A percentile compares a stretch with the other conserved stretches of the same genome.
Evolutionary conservation across 2,113 vertebrate species (phyloP).

Genomic region (Percopsis transmontana): DNA sequence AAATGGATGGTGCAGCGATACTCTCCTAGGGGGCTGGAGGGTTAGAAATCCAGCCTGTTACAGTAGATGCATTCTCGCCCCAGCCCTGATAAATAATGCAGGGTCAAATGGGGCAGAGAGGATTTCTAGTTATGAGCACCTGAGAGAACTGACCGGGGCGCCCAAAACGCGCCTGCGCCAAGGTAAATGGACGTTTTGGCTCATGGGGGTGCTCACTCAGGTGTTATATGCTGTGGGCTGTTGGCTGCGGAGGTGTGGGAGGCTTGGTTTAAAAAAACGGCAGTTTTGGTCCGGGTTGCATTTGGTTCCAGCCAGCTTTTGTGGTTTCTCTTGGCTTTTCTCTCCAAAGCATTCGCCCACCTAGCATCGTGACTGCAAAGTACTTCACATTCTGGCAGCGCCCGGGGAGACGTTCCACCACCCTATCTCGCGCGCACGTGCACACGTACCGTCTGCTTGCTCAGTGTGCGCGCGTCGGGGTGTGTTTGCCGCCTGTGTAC

Average conservation of each 20-base stretch:
- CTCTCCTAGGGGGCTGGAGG: conserved; percentile 22
- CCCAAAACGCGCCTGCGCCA: conserved; percentile 29
- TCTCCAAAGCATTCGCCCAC: conserved; percentile 40
- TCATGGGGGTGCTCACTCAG: conserved; percentile 7
- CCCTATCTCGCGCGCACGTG: conserved; percentile 3
- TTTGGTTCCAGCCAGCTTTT: conserved; percentile 31
- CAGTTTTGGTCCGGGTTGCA: conserved; percentile 41
- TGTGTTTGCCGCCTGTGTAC: conserved; percentile 31
- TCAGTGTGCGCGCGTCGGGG: conserved; percentile 23
- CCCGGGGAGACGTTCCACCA: conserved; percentile 10
- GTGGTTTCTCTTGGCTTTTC: conserved; percentile 34
- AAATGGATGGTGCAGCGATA: conserved; percentile 45
- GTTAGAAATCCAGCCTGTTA: conserved; percentile 49
- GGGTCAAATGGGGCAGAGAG: conserved; percentile 42
- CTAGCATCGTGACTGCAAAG: conserved; percentile 34
- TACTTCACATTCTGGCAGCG: conserved; percentile 14
- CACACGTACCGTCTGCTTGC: conserved; percentile 13
- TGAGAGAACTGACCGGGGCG: conserved; percentile 29
- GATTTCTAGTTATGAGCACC: conserved; percentile 23
- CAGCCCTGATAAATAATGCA: conserved; percentile 62
- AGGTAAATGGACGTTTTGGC: conserved; percentile 27
- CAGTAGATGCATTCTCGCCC: conserved; percentile 32
- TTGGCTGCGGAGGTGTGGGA: conserved; percentile 11
- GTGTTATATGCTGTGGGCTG: conserved; percentile 13
- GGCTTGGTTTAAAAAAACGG: conserved; percentile 13